Conservation (phyloP, 2,113 vertebrate genomes). For the Theristicus caerulescens region DNA sequence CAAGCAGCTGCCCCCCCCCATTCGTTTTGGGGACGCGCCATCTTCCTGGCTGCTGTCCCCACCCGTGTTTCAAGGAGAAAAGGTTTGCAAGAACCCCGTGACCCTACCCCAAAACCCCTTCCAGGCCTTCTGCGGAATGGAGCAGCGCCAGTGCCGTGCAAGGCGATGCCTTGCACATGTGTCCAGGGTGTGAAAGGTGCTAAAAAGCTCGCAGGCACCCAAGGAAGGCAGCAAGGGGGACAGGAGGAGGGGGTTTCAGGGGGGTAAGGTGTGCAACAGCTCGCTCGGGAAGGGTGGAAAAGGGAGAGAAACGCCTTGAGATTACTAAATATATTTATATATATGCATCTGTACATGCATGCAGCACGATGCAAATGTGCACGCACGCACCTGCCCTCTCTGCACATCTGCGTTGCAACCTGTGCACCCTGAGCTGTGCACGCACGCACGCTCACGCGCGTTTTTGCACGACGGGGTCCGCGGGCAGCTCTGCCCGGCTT, state of each 20-base stretch:
- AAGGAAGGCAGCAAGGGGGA: not conserved
- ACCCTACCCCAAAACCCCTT: no score
- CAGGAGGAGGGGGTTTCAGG: not conserved
- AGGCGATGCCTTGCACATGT: not conserved
- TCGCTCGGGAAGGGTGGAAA: not conserved
- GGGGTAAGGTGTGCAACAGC: not conserved
- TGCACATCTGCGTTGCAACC: not conserved
- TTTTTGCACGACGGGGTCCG: not conserved
- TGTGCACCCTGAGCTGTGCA: not conserved
- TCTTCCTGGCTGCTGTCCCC: not conserved
- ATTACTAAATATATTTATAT: not conserved
- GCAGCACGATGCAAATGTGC: not conserved
- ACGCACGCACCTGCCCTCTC: not conserved
- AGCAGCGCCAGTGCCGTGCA: not conserved
- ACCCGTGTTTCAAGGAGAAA: not conserved
- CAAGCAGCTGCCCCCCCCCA: not conserved
- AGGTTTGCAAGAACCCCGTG: not conserved
- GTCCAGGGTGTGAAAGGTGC: no score
- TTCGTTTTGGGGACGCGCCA: not conserved
- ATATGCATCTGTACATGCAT: no score
- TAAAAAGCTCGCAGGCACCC: not conserved
- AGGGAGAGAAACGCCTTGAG: not conserved
- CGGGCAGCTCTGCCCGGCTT: not conserved
- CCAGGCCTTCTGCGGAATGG: not conserved
- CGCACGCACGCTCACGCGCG: rapidly evolving